Conservation (phyloP, 2,888 invertebrate genomes). For the Amiota minor region DNA sequence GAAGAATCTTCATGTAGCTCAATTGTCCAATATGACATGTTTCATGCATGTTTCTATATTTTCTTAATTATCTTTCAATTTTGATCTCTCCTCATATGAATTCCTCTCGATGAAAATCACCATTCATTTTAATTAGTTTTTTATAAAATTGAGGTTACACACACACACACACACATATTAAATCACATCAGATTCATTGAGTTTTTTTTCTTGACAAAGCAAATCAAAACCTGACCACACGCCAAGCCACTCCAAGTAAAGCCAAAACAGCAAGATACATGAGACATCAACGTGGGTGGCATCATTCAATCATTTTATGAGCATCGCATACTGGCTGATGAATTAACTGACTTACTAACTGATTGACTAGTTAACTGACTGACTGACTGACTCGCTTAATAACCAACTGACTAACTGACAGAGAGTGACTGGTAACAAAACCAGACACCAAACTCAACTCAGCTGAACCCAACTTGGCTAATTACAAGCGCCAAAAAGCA, state of each 20-base stretch:
- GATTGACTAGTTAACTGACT: background rate
- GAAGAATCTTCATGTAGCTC: too few relatives aligned
- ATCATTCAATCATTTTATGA: conserved; percentile 21
- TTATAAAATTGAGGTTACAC: background rate
- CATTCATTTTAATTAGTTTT: conserved; percentile 2
- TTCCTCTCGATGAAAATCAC: too few relatives aligned
- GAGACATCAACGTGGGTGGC: conserved; percentile 22
- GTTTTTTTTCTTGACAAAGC: conserved; percentile 3
- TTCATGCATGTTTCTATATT: too few relatives aligned
- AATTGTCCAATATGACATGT: too few relatives aligned
- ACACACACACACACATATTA: background rate
- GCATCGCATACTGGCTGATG: background rate
- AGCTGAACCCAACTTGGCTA: conserved; percentile 13
- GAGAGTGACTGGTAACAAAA: background rate
- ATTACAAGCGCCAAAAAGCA: conserved; percentile 26
- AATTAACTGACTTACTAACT: too few relatives aligned
- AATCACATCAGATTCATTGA: background rate
- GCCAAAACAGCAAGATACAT: too few relatives aligned
- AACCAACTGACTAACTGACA: background rate
- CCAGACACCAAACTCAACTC: conserved; percentile 3
- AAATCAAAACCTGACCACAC: conserved; percentile 13
- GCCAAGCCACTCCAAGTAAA: background rate
- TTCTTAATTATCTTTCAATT: too few relatives aligned
- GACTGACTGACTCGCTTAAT: background rate
- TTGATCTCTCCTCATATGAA: too few relatives aligned